phyloP scores from a whole-genome alignment of 2,888 invertebrate species.

The Mythimna pallens region DNA sequence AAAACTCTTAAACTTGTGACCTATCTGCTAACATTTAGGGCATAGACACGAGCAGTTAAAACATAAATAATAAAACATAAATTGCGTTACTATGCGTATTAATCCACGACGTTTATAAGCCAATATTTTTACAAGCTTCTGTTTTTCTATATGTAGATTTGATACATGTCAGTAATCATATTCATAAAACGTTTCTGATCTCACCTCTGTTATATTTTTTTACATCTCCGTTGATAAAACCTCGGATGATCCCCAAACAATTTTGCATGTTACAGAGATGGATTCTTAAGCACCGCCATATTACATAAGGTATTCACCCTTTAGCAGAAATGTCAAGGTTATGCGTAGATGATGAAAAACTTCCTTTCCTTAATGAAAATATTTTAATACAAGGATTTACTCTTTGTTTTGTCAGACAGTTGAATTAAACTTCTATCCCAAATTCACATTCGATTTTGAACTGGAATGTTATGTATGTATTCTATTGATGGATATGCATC shows the following conservation, averaged over 20 bases:
- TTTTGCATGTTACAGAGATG: constrained; percentile 33
- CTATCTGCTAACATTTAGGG: constrained; percentile 45
- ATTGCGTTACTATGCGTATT: constrained; percentile 25
- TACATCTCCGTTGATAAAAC: constrained; percentile 19
- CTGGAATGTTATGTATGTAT: constrained; percentile 20
- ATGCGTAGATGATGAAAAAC: constrained; percentile 28
- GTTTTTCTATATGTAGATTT: constrained; percentile 33
- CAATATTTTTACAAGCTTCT: constrained; percentile 28
- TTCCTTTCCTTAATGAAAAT: constrained; percentile 48
- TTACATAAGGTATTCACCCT: constrained; percentile 44
- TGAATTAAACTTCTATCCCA: constrained; percentile 17
- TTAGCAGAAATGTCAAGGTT: constrained; percentile 49
- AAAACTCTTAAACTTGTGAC: constrained; percentile 49
- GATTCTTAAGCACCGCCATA: constrained; percentile 38
- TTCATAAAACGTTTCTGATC: constrained; percentile 41
- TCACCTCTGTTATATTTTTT: constrained; percentile 20
- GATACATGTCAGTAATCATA: constrained; percentile 25
- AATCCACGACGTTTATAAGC: constrained; percentile 29
- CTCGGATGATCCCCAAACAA: constrained; percentile 27
- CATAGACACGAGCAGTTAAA: constrained; percentile 33
- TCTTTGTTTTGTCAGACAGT: constrained; percentile 10
- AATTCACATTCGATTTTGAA: constrained; percentile 38
- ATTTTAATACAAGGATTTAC: constrained; percentile 32
- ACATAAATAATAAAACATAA: constrained; percentile 36
- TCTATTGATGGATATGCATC: constrained; percentile 26